These are phyloP conservation scores for Esox masquinongy DNA, from an alignment of 2,797 vertebrate species.

Conservation along the genomic window DNA sequence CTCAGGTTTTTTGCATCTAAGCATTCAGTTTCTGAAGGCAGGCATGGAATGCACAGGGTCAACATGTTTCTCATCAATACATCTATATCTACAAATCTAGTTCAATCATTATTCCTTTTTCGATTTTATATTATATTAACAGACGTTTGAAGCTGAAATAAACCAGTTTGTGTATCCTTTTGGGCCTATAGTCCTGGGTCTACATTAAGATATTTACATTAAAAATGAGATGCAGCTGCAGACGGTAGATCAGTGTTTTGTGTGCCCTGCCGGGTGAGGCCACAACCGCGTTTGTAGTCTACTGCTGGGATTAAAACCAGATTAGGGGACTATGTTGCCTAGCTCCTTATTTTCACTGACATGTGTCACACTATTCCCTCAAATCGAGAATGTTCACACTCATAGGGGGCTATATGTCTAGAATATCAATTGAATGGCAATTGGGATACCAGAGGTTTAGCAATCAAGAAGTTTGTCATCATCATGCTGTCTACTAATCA, in stretches of 20 bases:
- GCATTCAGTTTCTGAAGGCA: neutral
- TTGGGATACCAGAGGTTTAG: neutral
- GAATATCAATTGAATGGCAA: neutral
- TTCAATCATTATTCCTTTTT: neutral
- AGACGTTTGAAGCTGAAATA: neutral
- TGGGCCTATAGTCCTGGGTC: neutral
- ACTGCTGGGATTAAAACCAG: slow-evolving; percentile 21
- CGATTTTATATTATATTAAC: neutral
- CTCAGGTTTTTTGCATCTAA: neutral
- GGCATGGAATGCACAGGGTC: neutral
- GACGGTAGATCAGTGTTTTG: neutral
- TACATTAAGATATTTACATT: neutral
- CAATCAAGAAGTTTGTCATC: neutral
- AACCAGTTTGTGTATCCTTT: neutral
- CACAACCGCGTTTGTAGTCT: neutral
- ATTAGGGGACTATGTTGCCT: slow-evolving; percentile 13
- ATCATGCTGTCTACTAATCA: neutral
- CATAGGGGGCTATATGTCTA: neutral
- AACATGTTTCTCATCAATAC: slow-evolving; percentile 1
- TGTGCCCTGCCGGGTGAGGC: neutral
- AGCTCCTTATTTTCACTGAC: too few relatives aligned
- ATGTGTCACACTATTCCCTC: neutral
- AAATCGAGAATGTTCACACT: neutral
- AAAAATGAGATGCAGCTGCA: neutral
- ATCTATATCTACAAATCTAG: slow-evolving; percentile 1